Evolutionary conservation across 2,888 invertebrate species (phyloP).

Genomic region (Agrotis segetum): DNA sequence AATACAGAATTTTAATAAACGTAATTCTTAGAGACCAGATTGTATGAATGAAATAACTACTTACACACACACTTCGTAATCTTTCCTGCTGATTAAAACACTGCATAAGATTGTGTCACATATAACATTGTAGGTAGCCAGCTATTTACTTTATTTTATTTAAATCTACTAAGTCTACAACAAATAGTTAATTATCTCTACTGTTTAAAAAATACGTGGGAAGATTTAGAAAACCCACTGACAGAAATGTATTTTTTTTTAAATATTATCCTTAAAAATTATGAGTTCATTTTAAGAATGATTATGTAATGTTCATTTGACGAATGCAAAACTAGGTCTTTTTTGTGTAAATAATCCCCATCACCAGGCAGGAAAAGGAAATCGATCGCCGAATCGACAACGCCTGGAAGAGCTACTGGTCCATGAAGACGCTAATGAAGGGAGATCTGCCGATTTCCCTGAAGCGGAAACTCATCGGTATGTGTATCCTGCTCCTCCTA

Average conservation of each 20-base stretch:
- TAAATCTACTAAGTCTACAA: not conserved
- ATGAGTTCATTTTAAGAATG: no score
- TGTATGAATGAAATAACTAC: not conserved
- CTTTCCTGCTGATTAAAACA: not conserved
- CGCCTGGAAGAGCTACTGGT: no score
- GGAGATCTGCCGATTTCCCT: no score
- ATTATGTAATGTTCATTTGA: no score
- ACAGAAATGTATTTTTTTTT: not conserved
- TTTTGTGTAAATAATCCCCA: no score
- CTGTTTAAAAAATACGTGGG: not conserved
- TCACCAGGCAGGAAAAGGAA: no score
- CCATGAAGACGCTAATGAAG: no score
- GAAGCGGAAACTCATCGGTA: no score
- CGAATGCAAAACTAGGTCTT: no score
- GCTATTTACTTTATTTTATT: not conserved
- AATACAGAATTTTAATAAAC: not conserved
- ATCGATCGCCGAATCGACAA: no score
- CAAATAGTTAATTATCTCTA: not conserved
- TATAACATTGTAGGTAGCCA: not conserved
- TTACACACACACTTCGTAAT: not conserved
- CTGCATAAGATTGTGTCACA: not conserved
- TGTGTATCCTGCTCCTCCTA: no score
- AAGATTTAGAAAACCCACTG: not conserved
- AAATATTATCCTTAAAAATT: no score
- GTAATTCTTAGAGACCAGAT: not conserved